A percentile compares a stretch with the other conserved stretches of the same genome.
phyloP scores from a whole-genome alignment of 2,113 vertebrate genomes.

The Cygnus atratus region DNA sequence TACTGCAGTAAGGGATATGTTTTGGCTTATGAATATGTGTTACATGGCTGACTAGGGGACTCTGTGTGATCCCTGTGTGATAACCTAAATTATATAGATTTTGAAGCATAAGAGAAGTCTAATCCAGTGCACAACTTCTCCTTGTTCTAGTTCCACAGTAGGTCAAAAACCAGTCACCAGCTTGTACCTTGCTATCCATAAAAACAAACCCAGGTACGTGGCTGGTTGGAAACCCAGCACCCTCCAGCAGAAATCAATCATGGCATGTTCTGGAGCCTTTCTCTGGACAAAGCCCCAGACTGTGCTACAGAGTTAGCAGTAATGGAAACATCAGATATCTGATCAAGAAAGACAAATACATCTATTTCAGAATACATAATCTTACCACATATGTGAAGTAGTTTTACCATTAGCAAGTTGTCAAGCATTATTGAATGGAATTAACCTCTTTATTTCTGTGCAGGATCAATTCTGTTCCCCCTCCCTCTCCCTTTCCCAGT shows the following conservation, averaged over 20 bases:
- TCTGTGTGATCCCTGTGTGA: background rate
- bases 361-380: constrained; percentile 50
- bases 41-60: background rate
- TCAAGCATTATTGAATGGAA: constrained; percentile 61
- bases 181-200: background rate
- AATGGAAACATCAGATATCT: constrained; percentile 6
- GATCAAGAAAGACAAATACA: constrained; percentile 44
- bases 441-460: constrained; percentile 53
- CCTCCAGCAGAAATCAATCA: background rate
- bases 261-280: background rate
- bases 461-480: constrained; percentile 10
- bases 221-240: background rate
- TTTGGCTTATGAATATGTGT: background rate
- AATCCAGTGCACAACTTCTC: background rate
- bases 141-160: background rate
- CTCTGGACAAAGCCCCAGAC: background rate
- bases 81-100: background rate
- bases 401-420: constrained; percentile 66
- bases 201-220: background rate
- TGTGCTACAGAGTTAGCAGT: background rate
- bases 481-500: constrained; percentile 6
- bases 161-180: background rate
- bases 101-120: background rate
- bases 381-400: constrained; percentile 44
- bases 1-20: background rate